A percentile compares a stretch with the other conserved stretches of the same genome.
Evolutionary conservation across 2,113 vertebrate species (phyloP).

Genomic region (Oreochromis tanganicae): DNA sequence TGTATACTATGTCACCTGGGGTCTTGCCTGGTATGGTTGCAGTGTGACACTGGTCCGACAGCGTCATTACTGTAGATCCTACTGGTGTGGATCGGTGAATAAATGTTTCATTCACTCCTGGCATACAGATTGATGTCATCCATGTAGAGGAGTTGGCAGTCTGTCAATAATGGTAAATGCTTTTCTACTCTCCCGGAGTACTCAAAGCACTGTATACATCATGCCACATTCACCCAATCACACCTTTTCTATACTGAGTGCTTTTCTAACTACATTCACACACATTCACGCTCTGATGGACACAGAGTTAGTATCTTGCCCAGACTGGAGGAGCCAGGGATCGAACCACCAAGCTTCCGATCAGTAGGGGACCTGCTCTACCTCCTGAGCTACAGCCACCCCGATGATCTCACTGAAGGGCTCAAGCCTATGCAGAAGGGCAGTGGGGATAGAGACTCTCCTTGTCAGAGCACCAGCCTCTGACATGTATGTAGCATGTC

Average conservation of each 20-base stretch:
- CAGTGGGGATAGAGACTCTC: background rate
- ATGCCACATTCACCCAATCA: too few species aligned
- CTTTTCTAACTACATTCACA: too few species aligned
- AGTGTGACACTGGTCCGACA: background rate
- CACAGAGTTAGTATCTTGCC: too few species aligned
- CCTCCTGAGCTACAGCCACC: too few species aligned
- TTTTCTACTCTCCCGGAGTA: too few species aligned
- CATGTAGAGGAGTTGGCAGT: background rate
- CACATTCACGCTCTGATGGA: too few species aligned
- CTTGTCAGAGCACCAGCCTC: background rate
- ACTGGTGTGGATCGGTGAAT: background rate
- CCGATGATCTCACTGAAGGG: background rate
- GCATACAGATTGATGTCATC: background rate
- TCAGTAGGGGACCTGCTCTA: too few species aligned
- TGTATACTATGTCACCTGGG: fast-evolving
- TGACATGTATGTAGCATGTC: background rate
- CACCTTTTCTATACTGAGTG: too few species aligned
- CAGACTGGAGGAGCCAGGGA: too few species aligned
- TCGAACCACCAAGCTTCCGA: too few species aligned
- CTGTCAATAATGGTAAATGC: background rate
- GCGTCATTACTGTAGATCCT: background rate
- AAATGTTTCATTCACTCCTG: background rate
- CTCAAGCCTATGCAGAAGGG: background rate
- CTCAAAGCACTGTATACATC: too few species aligned
- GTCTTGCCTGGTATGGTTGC: too few species aligned